Base-by-base conservation (phyloP, 30 jellyfish, hydroid and myxozoan species). In the Nemopilema nomurai region DNA sequence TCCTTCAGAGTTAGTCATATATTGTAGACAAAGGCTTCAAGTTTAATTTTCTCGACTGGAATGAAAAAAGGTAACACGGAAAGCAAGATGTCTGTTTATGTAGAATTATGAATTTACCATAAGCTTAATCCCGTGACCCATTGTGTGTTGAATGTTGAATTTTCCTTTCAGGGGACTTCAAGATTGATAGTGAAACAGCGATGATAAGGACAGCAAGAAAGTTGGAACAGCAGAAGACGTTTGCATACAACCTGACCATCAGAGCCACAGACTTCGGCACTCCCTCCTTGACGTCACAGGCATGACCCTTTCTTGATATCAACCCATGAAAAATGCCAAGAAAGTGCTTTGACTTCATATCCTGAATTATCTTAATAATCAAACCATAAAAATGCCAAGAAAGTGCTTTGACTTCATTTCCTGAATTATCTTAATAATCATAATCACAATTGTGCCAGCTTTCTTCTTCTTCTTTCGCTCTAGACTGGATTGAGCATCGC, bases 161-260 rank as follows among this genome's bases (percentile, higher is more conserved):
- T n/a, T n/a, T n/a, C n/a, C 26, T 67, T 67, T 1, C 51, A 87
- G 96, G 90, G 16, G 96, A 87, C 50, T 87, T 87, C 87, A 87
- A 67, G 51, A 77, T 87, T 7, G 31, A 18, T 28, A 23, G 51
- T 67, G 76, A 67, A 18, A 66, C 80, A 6, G 96, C 90, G 0
- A 53, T 76, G 88, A 51, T 87, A 1, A 51, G 24, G 32, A 87
- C 96, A 18, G 77, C 87, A 50, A 77, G 53, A 67, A 77, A 78
- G 28, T 74, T 87, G 9, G 86, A 69, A 41, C 65, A 86, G 13
- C 83, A 77, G 19, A 22, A 13, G 7, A 67, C 67, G 22, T 87
- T 87, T 77, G 30, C 85, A 18, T 87, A 77, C 76, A 87, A 87
- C 71, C 64, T 87, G n/a, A 87, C 96, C 0, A 49, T 87, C 7